A percentile compares a stretch with the other conserved stretches of the same genome.
Conservation (phyloP, 2,797 vertebrate species). For the Xenops minutus region DNA sequence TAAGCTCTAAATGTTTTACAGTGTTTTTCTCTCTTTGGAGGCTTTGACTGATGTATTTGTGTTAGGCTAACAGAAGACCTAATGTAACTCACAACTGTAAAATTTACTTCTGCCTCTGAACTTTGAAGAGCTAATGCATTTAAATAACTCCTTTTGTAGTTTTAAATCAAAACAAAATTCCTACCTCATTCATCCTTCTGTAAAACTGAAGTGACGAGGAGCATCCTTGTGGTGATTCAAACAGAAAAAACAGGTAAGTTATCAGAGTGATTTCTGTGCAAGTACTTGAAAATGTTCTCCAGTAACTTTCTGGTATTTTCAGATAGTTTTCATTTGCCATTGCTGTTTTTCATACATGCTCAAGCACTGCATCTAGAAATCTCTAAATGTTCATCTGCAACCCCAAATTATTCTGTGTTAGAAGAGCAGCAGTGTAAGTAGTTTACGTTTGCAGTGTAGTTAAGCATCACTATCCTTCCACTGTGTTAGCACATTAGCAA, state of each 20-base stretch:
- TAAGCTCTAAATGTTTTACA: background rate
- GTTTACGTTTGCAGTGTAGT: background rate
- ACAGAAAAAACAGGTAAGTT: background rate
- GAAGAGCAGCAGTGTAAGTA: rapidly evolving
- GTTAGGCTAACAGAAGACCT: background rate
- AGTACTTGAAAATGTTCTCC: background rate
- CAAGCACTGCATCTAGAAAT: background rate
- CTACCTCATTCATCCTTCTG: background rate
- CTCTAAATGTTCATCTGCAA: background rate
- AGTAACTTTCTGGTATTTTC: background rate
- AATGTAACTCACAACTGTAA: background rate
- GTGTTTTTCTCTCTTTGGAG: background rate
- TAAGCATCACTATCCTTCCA: rapidly evolving
- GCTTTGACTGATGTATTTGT: background rate
- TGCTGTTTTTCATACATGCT: background rate
- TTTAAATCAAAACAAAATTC: background rate
- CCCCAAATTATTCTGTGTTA: background rate
- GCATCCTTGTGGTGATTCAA: background rate
- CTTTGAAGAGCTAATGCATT: background rate
- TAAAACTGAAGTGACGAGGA: background rate
- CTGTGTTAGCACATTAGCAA: background rate
- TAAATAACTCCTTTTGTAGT: background rate
- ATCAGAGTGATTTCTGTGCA: background rate
- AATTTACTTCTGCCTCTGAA: background rate
- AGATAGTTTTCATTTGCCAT: background rate